A percentile compares a stretch with the other conserved stretches of the same genome.
These are phyloP conservation scores for Myiozetetes cayanensis DNA, from an alignment of 2,113 vertebrate genomes.

Conservation along the genomic window DNA sequence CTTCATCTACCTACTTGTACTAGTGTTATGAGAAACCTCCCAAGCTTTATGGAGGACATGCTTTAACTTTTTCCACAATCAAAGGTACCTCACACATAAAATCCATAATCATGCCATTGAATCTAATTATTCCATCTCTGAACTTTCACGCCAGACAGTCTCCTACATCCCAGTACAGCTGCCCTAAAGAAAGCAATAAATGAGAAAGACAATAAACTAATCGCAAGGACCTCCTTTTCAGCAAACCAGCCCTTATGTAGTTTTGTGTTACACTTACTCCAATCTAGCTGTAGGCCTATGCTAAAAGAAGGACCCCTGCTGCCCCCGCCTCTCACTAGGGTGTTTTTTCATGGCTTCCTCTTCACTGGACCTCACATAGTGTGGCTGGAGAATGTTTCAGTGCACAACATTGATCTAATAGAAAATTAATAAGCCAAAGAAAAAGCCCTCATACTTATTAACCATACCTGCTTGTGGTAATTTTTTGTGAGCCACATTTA, in stretches of 20 bases:
- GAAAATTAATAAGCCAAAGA: neutral
- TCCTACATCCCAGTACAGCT: slow-evolving; percentile 1
- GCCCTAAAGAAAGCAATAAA: slow-evolving; percentile 29
- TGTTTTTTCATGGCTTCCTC: neutral
- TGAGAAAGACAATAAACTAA: slow-evolving; percentile 5
- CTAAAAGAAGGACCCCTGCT: neutral
- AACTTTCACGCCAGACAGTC: slow-evolving; percentile 18
- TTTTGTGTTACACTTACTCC: neutral
- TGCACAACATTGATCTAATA: neutral
- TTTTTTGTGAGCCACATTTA: neutral
- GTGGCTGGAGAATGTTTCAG: neutral
- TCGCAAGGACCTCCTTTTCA: slow-evolving; percentile 3
- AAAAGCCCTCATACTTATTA: neutral
- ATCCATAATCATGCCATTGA: neutral
- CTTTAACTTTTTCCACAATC: slow-evolving; percentile 33
- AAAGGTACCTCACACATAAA: slow-evolving; percentile 31
- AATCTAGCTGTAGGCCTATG: neutral
- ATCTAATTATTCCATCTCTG: slow-evolving; percentile 31
- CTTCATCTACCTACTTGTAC: slow-evolving; percentile 57
- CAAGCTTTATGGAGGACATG: slow-evolving; percentile 25
- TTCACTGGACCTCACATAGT: neutral
- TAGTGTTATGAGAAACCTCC: slow-evolving; percentile 45
- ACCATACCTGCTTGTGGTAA: neutral
- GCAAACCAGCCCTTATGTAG: neutral
- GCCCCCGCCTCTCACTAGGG: neutral